Conservation (phyloP, 1,140 invertebrate genomes). For the Bursaphelenchus mucronatus region DNA sequence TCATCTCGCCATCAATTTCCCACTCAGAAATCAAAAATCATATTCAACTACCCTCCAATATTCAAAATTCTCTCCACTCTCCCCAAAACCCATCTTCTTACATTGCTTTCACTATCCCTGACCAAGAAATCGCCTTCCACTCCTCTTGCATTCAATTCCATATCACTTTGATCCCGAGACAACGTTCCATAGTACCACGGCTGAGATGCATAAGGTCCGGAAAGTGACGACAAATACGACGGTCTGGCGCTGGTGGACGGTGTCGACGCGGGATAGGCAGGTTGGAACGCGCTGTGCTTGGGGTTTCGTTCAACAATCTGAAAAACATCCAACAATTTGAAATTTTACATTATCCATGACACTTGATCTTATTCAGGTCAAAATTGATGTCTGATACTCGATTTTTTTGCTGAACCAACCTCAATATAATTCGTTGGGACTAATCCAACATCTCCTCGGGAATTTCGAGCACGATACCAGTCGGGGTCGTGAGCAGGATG, state of each 20-base stretch:
- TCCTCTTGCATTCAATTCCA: slow-evolving; percentile 83
- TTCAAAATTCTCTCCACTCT: not conserved
- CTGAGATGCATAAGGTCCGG: slow-evolving; percentile 72
- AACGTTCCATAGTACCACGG: slow-evolving; percentile 95
- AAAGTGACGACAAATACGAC: slow-evolving; percentile 60
- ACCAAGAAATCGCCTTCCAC: slow-evolving; percentile 97
- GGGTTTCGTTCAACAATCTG: slow-evolving; percentile 39
- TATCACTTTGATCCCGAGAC: slow-evolving; percentile 87
- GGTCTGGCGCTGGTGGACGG: slow-evolving; percentile 8
- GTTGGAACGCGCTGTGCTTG: slow-evolving; percentile 23
- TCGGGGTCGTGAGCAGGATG: slow-evolving; percentile 91
- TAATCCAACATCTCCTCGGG: slow-evolving; percentile 79
- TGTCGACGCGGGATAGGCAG: slow-evolving; percentile 44
- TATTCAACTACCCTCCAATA: slow-evolving; percentile 10
- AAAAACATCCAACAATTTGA: slow-evolving; percentile 22
- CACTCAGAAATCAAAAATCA: slow-evolving; percentile 1
- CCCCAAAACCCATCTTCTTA: slow-evolving; percentile 69
- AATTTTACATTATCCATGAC: slow-evolving; percentile 11
- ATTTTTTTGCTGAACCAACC: slow-evolving; percentile 48
- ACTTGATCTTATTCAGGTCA: too few relatives aligned
- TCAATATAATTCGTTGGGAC: slow-evolving; percentile 93
- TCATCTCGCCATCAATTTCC: not conserved
- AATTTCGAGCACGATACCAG: slow-evolving; percentile 91
- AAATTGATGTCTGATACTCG: not conserved
- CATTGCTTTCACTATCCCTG: slow-evolving; percentile 95